Evolutionary conservation across 2,113 vertebrate genomes (phyloP).

Genomic region (Tauraco erythrolophus): DNA sequence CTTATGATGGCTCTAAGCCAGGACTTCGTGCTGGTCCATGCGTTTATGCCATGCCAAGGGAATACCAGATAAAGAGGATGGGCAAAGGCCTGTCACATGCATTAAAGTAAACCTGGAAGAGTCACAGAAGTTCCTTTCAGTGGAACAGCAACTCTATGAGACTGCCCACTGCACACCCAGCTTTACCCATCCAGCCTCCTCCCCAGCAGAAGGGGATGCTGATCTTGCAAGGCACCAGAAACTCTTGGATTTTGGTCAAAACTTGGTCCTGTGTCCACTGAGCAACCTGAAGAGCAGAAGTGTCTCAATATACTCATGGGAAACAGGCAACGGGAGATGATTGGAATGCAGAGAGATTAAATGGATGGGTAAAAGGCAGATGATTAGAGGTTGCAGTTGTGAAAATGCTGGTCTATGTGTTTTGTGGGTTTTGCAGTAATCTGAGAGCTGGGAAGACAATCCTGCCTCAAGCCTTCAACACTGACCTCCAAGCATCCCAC

Average conservation of each 20-base stretch:
- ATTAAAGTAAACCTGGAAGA: neutral
- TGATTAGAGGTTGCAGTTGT: rapidly evolving
- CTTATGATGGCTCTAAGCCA: neutral
- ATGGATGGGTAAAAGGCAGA: rapidly evolving
- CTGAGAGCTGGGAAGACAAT: neutral
- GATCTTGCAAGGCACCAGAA: neutral
- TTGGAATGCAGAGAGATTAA: neutral
- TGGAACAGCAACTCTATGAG: neutral
- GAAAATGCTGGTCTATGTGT: neutral
- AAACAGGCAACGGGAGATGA: neutral
- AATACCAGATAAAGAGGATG: neutral
- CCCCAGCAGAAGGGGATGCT: neutral
- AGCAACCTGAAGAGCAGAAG: neutral
- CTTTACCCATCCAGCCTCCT: neutral
- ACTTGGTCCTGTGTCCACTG: neutral
- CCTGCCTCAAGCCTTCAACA: neutral
- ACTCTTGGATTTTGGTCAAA: neutral
- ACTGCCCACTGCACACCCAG: neutral
- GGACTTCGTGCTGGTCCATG: neutral
- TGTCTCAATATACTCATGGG: neutral
- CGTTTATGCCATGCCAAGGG: neutral
- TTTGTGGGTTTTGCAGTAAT: neutral
- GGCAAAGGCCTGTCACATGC: neutral
- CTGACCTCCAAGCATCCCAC: neutral
- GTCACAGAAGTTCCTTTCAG: neutral